Evolutionary conservation across 2,797 vertebrate genomes (phyloP).

Genomic region (Takifugu ocellatus): DNA sequence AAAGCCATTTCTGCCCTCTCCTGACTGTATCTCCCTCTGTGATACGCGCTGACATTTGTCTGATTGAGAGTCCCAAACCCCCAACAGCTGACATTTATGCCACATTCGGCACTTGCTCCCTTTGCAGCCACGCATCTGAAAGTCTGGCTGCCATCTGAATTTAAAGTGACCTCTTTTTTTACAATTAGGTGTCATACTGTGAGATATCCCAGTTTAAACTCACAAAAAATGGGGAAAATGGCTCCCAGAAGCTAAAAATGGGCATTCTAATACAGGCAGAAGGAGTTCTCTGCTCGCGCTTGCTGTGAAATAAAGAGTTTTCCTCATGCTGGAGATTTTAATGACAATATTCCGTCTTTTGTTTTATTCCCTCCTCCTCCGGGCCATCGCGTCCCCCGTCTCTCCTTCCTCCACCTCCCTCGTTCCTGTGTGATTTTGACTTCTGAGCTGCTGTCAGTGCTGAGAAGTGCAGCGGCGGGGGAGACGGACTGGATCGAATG

Average conservation of each 20-base stretch:
- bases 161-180: conserved; percentile 5
- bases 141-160: not conserved
- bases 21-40: conserved; percentile 7
- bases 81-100: conserved; percentile 17
- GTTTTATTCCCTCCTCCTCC: conserved; percentile 25
- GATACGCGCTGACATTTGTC: conserved; percentile 32
- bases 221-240: not conserved
- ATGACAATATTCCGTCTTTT: not conserved
- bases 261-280: too few species aligned
- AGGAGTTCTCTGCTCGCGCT: too few species aligned
- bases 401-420: conserved; percentile 41
- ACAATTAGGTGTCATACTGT: too few species aligned
- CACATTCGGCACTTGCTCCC: conserved; percentile 17
- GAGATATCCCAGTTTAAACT: not conserved
- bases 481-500: conserved; percentile 48
- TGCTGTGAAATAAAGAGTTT: not conserved
- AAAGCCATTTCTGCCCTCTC: conserved; percentile 10
- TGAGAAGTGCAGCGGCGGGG: conserved; percentile 66
- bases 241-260: not conserved
- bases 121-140: conserved; percentile 8
- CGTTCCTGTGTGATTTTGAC: conserved; percentile 53
- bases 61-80: conserved; percentile 13
- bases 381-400: conserved; percentile 25
- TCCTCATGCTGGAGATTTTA: not conserved
- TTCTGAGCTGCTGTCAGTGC: conserved; percentile 63